Evolutionary conservation across 23 tunicate species (phyloP), one percentile per base, ranked within the genome.

Genomic region (Ascidia mentula): DNA sequence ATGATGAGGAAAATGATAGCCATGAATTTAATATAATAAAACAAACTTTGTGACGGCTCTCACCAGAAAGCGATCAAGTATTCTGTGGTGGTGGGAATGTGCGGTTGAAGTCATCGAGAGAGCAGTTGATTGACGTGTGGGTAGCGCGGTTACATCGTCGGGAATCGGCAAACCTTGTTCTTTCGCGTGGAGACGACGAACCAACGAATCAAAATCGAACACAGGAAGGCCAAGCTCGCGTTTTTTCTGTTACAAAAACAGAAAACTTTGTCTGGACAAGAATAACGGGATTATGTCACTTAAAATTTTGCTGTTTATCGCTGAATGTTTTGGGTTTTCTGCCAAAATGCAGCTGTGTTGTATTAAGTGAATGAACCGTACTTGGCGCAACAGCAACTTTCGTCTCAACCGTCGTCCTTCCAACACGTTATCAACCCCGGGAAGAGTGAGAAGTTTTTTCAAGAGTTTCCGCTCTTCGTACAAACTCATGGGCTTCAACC

Each of bases 381-480:
- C 96, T 86, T 86, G 97, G 8, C 97, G 80, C 18, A 91, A 45
- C 5, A 86, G 69, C 37, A 91, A 40, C 37, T 91, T 91, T 59
- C 97, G 38, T 34, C 81, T 46, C 76, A 91, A 82, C 13, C 97
- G 45, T 6, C 85, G 81, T 45, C 87, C 97, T 28, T 73, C 81
- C 24, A 89, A 72, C 45, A 46, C 5, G 13, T 80, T 75, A 24
- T 90, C 88, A 30, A 85, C 40, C 45, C 69, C 34, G 59, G 79
- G 75, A 36, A 79, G 3, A 32, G 87, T 74, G 13, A 81, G 75
- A 26, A 89, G 77, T 59, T 85, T 91, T 46, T 86, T 86, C 80
- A 91, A 36, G 69, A 91, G 69, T 74, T 77, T 82, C 34, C 88
- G 82, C 40, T 91, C 97, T 69, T 91, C 97, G 80, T 91, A 91